Conservation (phyloP, 2,797 vertebrate genomes). For the Chiloscyllium punctatum region DNA sequence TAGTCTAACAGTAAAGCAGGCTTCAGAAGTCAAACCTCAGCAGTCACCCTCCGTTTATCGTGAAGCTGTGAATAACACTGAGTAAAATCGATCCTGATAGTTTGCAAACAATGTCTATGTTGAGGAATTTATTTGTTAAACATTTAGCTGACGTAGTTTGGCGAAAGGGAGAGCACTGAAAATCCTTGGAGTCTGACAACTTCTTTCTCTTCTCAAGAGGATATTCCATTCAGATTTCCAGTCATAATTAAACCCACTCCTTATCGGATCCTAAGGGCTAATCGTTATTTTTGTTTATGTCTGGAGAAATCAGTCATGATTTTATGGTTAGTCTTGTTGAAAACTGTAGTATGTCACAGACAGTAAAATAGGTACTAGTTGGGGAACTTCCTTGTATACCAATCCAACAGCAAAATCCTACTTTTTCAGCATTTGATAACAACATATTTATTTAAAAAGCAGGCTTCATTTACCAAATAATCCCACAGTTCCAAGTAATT, state of each 20-base stretch:
- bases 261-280: background rate
- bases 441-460: background rate
- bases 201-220: background rate
- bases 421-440: background rate
- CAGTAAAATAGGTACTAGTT: background rate
- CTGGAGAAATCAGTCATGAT: background rate
- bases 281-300: conserved; percentile 22
- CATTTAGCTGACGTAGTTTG: background rate
- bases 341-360: background rate
- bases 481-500: background rate
- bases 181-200: background rate
- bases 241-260: conserved; percentile 1
- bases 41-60: background rate
- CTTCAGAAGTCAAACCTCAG: background rate
- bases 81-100: too few species aligned
- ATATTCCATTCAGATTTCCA: conserved; percentile 13
- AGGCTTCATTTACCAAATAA: background rate
- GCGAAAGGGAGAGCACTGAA: background rate
- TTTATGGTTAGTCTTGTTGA: background rate
- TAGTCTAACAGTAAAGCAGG: background rate
- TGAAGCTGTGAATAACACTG: too few species aligned
- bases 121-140: background rate
- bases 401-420: background rate
- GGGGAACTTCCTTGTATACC: background rate
- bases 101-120: background rate